Evolutionary conservation across 2,888 invertebrate genomes (phyloP).

Genomic region (Cataglyphis albicans): DNA sequence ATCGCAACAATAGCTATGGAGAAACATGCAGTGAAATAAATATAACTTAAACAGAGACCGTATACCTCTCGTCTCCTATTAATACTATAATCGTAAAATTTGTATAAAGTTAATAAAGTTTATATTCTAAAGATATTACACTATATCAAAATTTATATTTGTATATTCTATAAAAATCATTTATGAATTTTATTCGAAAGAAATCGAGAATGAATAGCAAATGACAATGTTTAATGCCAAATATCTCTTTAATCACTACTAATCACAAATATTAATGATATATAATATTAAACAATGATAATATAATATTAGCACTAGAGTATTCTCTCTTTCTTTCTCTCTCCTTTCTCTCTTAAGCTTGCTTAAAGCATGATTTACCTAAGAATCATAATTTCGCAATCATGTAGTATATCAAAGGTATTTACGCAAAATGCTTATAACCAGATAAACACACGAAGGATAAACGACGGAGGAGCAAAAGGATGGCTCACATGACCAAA

Average conservation of each 20-base stretch:
- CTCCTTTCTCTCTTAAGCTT: not conserved
- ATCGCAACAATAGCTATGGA: not conserved
- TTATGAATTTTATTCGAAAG: not conserved
- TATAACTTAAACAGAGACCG: not conserved
- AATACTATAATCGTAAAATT: too few relatives aligned
- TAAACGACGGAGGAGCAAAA: slow-evolving; percentile 18
- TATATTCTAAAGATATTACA: too few relatives aligned
- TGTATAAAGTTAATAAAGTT: too few relatives aligned
- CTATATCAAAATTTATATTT: not conserved
- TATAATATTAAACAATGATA: not conserved
- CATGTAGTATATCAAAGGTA: not conserved
- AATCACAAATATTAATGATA: not conserved
- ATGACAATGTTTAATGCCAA: not conserved
- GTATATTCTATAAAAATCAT: not conserved
- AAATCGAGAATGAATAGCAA: not conserved
- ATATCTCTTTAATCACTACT: not conserved
- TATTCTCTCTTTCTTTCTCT: too few relatives aligned
- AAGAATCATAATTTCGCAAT: not conserved
- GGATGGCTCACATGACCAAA: slow-evolving; percentile 54
- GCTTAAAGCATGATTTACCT: not conserved
- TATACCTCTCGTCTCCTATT: not conserved
- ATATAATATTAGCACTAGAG: not conserved
- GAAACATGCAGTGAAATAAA: slow-evolving; percentile 22
- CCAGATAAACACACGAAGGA: not conserved
- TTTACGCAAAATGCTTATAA: slow-evolving; percentile 1